A percentile compares a stretch with the other conserved stretches of the same genome.
Evolutionary conservation across 2,888 invertebrate species (phyloP).

Genomic region (Prostheceraeus crozeri): DNA sequence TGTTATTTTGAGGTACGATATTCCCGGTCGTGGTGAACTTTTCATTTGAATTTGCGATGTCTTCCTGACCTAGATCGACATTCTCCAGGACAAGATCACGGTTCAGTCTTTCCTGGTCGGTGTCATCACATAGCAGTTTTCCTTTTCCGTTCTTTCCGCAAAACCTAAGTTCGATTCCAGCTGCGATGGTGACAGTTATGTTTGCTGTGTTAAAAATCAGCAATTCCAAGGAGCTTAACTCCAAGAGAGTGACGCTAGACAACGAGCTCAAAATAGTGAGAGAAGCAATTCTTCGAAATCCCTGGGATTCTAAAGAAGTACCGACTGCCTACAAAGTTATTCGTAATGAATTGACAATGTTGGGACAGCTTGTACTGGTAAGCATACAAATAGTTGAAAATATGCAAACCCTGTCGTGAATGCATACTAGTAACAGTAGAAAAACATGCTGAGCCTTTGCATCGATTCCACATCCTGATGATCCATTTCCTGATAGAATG

Average conservation of each 20-base stretch:
- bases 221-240: too few relatives aligned
- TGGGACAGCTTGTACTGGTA: conserved; percentile 41
- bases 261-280: conserved; percentile 6
- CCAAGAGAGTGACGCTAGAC: too few relatives aligned
- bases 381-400: conserved; percentile 39
- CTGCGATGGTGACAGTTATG: too few relatives aligned
- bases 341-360: conserved; percentile 37
- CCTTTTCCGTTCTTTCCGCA: too few relatives aligned
- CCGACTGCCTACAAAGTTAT: conserved; percentile 30
- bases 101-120: conserved; percentile 41
- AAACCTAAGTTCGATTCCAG: too few relatives aligned
- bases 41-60: too few relatives aligned
- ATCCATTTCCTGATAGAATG: conserved; percentile 38
- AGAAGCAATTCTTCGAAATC: conserved; percentile 15
- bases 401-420: conserved; percentile 40
- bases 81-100: conserved; percentile 40
- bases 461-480: conserved; percentile 35
- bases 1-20: too few relatives aligned
- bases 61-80: too few relatives aligned
- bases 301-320: conserved; percentile 26
- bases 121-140: conserved; percentile 42
- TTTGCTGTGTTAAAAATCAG: too few relatives aligned
- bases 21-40: too few relatives aligned
- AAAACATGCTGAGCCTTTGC: conserved; percentile 38
- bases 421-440: conserved; percentile 38